A percentile compares a stretch with the other conserved stretches of the same genome.
Evolutionary conservation across 23 tunicate genomes (phyloP).

Genomic region (Halocynthia roretzi): DNA sequence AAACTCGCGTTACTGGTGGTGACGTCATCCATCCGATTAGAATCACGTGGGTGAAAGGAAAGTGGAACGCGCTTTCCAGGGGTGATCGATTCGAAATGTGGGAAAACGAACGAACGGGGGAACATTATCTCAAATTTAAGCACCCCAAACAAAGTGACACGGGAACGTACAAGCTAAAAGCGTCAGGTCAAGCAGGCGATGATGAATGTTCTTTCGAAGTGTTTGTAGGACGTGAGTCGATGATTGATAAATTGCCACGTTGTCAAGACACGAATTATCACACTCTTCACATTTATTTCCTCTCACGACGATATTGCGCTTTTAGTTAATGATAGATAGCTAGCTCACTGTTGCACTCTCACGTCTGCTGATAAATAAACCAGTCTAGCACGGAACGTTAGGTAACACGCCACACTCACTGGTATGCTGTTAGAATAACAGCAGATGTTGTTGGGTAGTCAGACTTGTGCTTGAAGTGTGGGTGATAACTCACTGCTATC

Average conservation of each 20-base stretch:
- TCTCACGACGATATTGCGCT: no score
- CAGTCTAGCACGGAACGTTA: background rate
- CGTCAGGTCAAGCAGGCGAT: constrained; percentile 69
- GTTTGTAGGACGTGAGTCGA: constrained; percentile 83
- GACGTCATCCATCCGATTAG: constrained; percentile 63
- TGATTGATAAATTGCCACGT: background rate
- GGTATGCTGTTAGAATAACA: no score
- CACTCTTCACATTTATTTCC: background rate
- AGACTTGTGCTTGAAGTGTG: no score
- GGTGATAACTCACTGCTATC: no score
- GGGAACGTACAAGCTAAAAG: constrained; percentile 75
- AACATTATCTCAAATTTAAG: constrained; percentile 74
- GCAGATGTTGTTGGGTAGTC: no score
- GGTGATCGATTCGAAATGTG: constrained; percentile 94
- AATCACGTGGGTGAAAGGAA: constrained; percentile 97
- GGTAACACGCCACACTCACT: no score
- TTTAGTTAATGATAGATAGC: no score
- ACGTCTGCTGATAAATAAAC: background rate
- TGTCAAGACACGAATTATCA: background rate
- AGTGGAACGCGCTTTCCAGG: constrained; percentile 94
- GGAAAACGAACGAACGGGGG: constrained; percentile 63
- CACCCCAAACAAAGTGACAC: constrained; percentile 74
- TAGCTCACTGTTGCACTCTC: no score
- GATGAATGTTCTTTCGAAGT: constrained; percentile 78
- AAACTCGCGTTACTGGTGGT: constrained; percentile 42